Conservation (phyloP, 1,140 invertebrate species). For the Pseudomyrmex pallidus region DNA sequence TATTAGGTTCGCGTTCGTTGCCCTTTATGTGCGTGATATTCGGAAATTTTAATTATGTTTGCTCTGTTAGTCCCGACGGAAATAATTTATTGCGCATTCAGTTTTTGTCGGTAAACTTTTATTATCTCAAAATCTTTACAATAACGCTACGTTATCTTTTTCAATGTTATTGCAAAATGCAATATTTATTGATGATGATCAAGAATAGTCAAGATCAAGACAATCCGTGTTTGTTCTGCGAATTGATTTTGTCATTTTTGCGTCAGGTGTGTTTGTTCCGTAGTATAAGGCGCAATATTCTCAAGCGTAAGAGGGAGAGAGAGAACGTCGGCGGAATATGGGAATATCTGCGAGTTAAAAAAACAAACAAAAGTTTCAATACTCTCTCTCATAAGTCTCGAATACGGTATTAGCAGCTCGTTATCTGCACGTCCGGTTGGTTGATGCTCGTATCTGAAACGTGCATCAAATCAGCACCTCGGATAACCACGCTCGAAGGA, state of each 20-base stretch:
- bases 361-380: constrained; percentile 61
- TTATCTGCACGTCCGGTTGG: constrained; percentile 68
- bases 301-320: neutral
- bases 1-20: constrained; percentile 59
- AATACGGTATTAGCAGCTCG: constrained; percentile 65
- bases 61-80: constrained; percentile 49
- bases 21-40: constrained; percentile 62
- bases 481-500: constrained; percentile 57
- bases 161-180: too few relatives aligned
- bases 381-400: constrained; percentile 41
- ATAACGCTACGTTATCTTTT: neutral
- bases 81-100: constrained; percentile 29
- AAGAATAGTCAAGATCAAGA: too few relatives aligned
- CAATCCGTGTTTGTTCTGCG: neutral
- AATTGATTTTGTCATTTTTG: constrained; percentile 12
- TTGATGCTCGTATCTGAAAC: constrained; percentile 69
- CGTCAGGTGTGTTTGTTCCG: neutral
- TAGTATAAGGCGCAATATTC: neutral
- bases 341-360: constrained; percentile 1
- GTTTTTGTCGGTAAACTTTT: constrained; percentile 32
- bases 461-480: constrained; percentile 73
- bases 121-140: constrained; percentile 19
- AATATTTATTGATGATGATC: too few relatives aligned
- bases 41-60: constrained; percentile 80
- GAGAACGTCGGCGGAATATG: neutral